Conservation (phyloP, 2,888 invertebrate species). For the Eilema griseolum region DNA sequence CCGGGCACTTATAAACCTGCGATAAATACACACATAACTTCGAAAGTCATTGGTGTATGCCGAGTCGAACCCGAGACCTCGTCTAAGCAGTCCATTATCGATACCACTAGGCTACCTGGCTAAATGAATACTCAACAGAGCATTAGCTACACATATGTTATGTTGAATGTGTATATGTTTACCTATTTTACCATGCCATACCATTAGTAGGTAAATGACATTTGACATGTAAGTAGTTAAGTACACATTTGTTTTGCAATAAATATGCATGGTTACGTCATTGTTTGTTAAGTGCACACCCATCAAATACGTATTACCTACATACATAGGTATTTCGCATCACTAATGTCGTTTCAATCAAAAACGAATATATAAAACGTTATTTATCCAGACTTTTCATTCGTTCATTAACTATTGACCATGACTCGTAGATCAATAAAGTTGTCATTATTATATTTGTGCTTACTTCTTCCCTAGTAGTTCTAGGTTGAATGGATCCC, state of each 20-base stretch:
- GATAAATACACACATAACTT: too few relatives aligned
- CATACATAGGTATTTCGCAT: constrained; percentile 13
- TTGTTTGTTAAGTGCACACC: constrained; percentile 31
- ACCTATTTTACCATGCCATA: neutral
- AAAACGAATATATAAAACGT: constrained; percentile 47
- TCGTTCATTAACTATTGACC: neutral
- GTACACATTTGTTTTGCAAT: neutral
- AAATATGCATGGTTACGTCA: neutral
- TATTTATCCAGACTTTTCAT: constrained; percentile 25
- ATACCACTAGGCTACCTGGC: too few relatives aligned
- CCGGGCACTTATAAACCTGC: too few relatives aligned
- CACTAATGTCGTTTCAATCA: constrained; percentile 50
- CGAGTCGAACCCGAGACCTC: too few relatives aligned
- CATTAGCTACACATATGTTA: neutral
- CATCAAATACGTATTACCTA: constrained; percentile 62
- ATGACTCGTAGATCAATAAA: neutral
- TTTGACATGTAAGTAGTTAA: neutral
- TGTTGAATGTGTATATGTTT: neutral
- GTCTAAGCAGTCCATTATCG: too few relatives aligned
- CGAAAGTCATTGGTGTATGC: too few relatives aligned
- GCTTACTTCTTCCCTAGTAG: too few relatives aligned
- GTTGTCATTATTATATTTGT: neutral
- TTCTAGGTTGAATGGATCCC: too few relatives aligned
- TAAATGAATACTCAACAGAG: neutral
- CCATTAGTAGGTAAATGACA: neutral